Conservation (phyloP, 37 sponge, comb jelly and placozoan species). For the Eunapius fragilis region DNA sequence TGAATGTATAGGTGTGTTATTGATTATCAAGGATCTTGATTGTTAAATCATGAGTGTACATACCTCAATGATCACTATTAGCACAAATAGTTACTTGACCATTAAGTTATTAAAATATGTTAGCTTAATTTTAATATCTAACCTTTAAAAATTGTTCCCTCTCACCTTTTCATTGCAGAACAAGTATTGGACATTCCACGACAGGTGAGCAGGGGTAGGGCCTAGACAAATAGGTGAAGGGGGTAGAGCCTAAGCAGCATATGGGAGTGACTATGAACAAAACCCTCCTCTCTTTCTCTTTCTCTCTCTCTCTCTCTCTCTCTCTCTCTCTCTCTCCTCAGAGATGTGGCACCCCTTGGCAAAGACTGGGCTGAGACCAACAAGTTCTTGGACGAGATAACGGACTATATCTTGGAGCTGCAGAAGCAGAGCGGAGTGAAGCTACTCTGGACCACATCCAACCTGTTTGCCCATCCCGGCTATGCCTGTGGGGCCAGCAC, state of each 20-base stretch:
- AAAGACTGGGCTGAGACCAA: conserved; percentile 41
- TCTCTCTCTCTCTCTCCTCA: conserved; percentile 1
- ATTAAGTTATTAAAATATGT: too few relatives aligned
- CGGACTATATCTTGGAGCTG: conserved; percentile 55
- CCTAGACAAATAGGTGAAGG: too few relatives aligned
- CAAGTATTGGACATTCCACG: conserved; percentile 75
- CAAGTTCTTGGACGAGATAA: conserved; percentile 57
- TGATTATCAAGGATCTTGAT: too few relatives aligned
- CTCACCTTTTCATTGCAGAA: conserved; percentile 7
- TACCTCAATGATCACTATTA: too few relatives aligned
- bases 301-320: background rate
- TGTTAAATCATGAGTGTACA: too few relatives aligned
- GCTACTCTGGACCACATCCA: conserved; percentile 69
- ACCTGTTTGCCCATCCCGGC: conserved; percentile 68
- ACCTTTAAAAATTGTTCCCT: too few relatives aligned
- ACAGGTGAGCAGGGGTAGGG: too few relatives aligned
- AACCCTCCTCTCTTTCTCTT: background rate
- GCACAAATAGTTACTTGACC: too few relatives aligned
- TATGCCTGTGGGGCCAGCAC: conserved; percentile 68
- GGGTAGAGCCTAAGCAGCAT: background rate
- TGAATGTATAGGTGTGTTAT: too few relatives aligned
- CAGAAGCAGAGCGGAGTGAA: conserved; percentile 63
- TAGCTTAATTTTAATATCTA: too few relatives aligned
- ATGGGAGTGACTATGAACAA: background rate
- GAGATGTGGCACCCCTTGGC: conserved; percentile 73